A percentile compares a stretch with the other conserved stretches of the same genome.
Evolutionary conservation across 2,797 vertebrate species (phyloP).

Genomic region (Chrosomus eos): DNA sequence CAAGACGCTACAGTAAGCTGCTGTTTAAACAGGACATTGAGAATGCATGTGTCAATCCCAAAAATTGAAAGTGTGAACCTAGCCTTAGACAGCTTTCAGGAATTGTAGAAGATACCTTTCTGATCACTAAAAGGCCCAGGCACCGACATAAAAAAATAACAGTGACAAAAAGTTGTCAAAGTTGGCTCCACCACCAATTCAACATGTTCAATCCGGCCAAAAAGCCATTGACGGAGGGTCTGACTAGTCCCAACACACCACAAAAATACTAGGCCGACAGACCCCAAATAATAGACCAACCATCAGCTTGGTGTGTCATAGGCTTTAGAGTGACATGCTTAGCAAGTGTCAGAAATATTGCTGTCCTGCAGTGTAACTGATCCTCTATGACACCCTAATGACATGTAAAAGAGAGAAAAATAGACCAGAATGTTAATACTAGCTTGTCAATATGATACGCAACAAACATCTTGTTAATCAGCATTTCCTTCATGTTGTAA

Average conservation of each 20-base stretch:
- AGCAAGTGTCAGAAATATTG: background rate
- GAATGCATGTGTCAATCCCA: background rate
- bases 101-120: background rate
- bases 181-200: background rate
- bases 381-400: background rate
- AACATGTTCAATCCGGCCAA: background rate
- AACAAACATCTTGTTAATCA: background rate
- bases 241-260: background rate
- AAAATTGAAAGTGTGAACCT: background rate
- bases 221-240: background rate
- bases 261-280: background rate
- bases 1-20: background rate
- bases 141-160: background rate
- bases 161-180: background rate
- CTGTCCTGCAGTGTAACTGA: background rate
- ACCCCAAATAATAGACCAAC: background rate
- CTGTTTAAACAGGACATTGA: background rate
- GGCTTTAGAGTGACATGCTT: background rate
- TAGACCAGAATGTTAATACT: background rate
- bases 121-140: background rate
- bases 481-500: background rate
- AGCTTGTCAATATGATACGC: background rate
- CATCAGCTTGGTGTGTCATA: background rate
- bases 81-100: background rate
- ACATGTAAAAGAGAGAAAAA: background rate